Base-by-base conservation (phyloP, 2,888 invertebrate genomes). In the Noctua comes region DNA sequence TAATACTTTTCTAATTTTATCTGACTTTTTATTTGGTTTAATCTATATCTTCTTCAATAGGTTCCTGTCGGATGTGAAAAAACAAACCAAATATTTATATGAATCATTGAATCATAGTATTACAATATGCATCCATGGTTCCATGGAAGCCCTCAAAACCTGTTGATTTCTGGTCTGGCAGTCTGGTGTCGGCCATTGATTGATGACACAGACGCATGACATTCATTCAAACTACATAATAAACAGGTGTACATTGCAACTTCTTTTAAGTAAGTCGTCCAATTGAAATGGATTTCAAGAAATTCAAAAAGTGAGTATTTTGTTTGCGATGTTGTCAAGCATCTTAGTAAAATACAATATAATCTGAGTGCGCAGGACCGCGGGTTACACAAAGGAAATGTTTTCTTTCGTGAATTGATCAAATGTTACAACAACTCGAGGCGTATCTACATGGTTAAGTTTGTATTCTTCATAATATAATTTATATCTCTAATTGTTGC, bases 301-400 rank as follows among this genome's bases (percentile, higher is more conserved):
- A 16, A 62, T 62, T n/a, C 0, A 43, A 46, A 48, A 54, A 51
- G 2, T 21, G 18, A 48, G 16, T 40, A 16, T 48, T 72, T 66
- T 40, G 16, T 71, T 78, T 57, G 27, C 24, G 64, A n/a, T 31
- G 10, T 65, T 57, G 11, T 54, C 16, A 57, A 65, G 46, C 7
- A 6, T 57, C 21, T 66, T 48, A 57, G 21, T 66, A 48, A 31
- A 57, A 59, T 43, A 66, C 40, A 79, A 81, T 80, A 66, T 40
- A 80, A 73, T 48, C n/a, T 24, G 36, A 24, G 54, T 6, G 11
- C 27, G 5, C 65, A 24, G 40, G 4, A 46, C 54, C 43, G 46
- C 1, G 27, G 36, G 10, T 36, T 48, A 18, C 24, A 40, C 64
- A 80, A 66, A 73, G 27, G 18, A 57, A 48, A 66, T 66, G 18